These are phyloP conservation scores for Eidolon helvum DNA, from an alignment of 2,113 vertebrate species.

Conservation along the genomic window DNA sequence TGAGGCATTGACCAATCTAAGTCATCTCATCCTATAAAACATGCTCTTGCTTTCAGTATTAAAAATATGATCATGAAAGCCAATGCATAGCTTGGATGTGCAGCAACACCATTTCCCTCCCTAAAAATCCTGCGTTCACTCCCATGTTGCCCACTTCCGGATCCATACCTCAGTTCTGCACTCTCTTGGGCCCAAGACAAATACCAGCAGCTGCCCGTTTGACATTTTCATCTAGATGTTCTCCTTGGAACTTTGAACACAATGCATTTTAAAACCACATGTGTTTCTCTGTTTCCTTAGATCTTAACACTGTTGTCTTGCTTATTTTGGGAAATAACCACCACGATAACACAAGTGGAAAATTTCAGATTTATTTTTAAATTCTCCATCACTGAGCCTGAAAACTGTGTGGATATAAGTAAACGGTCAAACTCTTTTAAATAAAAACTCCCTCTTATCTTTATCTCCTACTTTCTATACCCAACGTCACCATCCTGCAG, in stretches of 20 bases:
- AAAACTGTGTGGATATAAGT: background rate
- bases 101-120: background rate
- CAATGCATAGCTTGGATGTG: background rate
- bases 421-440: background rate
- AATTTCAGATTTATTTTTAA: background rate
- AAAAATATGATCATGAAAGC: background rate
- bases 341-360: background rate
- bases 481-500: background rate
- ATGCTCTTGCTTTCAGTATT: too few species aligned
- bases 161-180: background rate
- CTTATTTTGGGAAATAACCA: background rate
- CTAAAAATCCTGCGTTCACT: background rate
- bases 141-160: background rate
- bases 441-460: background rate
- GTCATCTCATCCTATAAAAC: background rate
- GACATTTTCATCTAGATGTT: background rate
- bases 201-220: background rate
- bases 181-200: background rate
- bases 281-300: background rate
- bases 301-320: background rate
- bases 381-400: background rate
- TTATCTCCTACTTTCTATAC: background rate
- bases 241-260: background rate
- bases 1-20: background rate
- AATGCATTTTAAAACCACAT: background rate